Evolutionary conservation across 35 echinoderm and acorn worm genomes (phyloP).

Genomic region (Apostichopus californicus): DNA sequence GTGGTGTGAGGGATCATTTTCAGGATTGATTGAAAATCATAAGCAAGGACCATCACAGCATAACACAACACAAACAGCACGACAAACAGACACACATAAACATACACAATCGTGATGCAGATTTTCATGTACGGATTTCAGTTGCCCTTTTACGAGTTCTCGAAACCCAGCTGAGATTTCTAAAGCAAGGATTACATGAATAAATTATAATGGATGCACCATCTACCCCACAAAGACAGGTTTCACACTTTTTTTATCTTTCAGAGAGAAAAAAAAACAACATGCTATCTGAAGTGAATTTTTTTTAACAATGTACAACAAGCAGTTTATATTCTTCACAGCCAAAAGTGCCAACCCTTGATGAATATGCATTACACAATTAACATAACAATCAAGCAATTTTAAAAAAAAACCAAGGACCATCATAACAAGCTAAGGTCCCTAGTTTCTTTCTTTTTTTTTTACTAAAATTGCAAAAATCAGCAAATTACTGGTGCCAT

Average conservation of each 20-base stretch:
- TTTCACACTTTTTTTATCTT: conserved; percentile 21
- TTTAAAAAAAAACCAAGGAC: conserved; percentile 11
- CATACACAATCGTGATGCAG: background rate
- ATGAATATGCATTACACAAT: conserved; percentile 70
- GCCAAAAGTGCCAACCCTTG: conserved; percentile 53
- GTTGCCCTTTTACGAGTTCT: conserved; percentile 38
- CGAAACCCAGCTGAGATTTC: conserved; percentile 49
- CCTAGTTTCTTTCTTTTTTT: conserved; percentile 13
- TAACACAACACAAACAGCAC: conserved; percentile 13
- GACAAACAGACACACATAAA: conserved; percentile 12
- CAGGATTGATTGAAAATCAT: no score
- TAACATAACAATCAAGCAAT: conserved; percentile 69
- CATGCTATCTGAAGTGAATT: conserved; percentile 54
- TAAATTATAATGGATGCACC: conserved; percentile 48
- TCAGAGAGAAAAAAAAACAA: background rate
- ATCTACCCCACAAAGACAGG: conserved; percentile 25
- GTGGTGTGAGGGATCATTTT: no score
- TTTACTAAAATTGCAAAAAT: conserved; percentile 50
- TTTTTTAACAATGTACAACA: conserved; percentile 51
- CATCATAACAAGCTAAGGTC: conserved; percentile 53
- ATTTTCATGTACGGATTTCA: background rate
- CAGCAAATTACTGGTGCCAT: conserved; percentile 44
- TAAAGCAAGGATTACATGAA: conserved; percentile 58
- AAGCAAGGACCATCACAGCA: background rate
- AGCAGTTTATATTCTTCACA: conserved; percentile 59